phyloP scores from a whole-genome alignment of 2,113 vertebrate genomes.

The Brachyhypopomus gauderio region DNA sequence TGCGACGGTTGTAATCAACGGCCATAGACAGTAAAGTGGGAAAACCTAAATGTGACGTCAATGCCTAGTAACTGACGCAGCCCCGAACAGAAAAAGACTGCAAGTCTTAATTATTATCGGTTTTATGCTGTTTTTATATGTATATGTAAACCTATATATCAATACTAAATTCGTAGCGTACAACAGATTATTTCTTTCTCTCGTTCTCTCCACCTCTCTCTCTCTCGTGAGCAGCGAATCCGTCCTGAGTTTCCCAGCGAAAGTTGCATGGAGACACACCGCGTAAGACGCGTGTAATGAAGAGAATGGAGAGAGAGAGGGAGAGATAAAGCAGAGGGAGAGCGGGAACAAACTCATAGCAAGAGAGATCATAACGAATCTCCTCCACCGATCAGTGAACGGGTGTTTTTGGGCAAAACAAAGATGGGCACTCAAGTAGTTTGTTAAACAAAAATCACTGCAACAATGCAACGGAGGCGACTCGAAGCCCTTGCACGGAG shows the following conservation, averaged over 20 bases:
- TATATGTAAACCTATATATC: neutral
- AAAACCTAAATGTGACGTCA: constrained; percentile 83
- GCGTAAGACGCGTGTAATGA: constrained; percentile 54
- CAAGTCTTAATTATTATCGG: constrained; percentile 82
- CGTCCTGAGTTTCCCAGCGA: constrained; percentile 66
- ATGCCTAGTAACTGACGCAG: constrained; percentile 83
- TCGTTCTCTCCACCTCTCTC: neutral
- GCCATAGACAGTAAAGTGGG: constrained; percentile 93
- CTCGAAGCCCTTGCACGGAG: constrained; percentile 74
- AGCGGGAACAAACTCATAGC: constrained; percentile 40
- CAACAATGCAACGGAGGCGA: constrained; percentile 80
- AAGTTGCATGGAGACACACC: constrained; percentile 66
- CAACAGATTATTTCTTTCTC: constrained; percentile 6
- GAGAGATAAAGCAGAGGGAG: constrained; percentile 44
- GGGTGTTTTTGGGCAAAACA: constrained; percentile 34
- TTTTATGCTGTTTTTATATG: constrained; percentile 58
- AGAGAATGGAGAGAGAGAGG: constrained; percentile 57
- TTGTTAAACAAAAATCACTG: constrained; percentile 75
- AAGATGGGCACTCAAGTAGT: constrained; percentile 61
- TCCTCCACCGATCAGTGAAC: constrained; percentile 17
- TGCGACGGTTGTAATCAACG: constrained; percentile 85
- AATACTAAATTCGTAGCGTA: neutral
- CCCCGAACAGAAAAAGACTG: constrained; percentile 85
- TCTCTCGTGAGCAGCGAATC: constrained; percentile 52
- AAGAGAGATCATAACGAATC: constrained; percentile 21